phyloP scores from a whole-genome alignment of 53 echinoderm and acorn worm genomes.

The Hippasteria phrygiana region DNA sequence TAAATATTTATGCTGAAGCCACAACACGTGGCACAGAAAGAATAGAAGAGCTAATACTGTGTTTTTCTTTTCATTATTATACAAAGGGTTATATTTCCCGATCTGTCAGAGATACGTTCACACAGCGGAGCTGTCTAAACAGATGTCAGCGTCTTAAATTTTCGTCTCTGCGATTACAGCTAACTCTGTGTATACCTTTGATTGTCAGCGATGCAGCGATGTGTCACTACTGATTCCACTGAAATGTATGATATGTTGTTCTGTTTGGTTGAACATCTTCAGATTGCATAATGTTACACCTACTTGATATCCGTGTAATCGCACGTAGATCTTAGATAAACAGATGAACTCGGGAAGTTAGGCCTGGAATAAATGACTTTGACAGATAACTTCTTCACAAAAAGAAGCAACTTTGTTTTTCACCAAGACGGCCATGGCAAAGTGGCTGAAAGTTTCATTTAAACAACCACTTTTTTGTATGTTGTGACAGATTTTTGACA shows the following conservation, averaged over 20 bases:
- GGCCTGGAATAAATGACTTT: not conserved
- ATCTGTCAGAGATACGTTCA: not conserved
- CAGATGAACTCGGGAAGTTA: not conserved
- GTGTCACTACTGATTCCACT: not conserved
- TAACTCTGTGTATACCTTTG: not conserved
- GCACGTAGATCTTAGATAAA: not conserved
- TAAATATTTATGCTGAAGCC: slow-evolving; percentile 41
- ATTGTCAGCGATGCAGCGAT: not conserved
- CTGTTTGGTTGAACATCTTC: not conserved
- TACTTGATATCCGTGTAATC: not conserved
- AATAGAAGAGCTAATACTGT: not conserved
- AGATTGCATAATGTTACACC: not conserved
- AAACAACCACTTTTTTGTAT: too few relatives aligned
- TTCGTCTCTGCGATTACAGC: not conserved
- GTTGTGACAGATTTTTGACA: too few relatives aligned
- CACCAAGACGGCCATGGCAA: too few relatives aligned
- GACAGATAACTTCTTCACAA: too few relatives aligned
- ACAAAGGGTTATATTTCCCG: slow-evolving; percentile 2
- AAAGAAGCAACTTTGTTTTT: too few relatives aligned
- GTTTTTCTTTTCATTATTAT: not conserved
- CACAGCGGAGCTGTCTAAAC: slow-evolving; percentile 12
- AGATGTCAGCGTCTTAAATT: not conserved
- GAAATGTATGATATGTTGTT: not conserved
- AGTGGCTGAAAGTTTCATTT: too few relatives aligned
- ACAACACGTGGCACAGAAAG: not conserved